Conservation (phyloP, 1,140 invertebrate genomes). For the Popillia japonica region DNA sequence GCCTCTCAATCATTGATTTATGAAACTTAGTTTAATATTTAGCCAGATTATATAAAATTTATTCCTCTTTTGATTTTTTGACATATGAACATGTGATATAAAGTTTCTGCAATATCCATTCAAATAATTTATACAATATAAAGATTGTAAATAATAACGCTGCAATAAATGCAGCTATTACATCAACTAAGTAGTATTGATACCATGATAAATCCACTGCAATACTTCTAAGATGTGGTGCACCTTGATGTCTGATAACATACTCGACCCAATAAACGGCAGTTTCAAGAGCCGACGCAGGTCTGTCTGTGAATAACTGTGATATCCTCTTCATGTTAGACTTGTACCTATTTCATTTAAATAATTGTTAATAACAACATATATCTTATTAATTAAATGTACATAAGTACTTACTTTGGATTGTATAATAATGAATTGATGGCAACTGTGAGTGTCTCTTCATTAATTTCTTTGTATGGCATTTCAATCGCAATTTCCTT, state of each 20-base stretch:
- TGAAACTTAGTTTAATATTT: no score
- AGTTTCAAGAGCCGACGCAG: slow-evolving; percentile 44
- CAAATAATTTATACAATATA: neutral
- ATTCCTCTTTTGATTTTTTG: neutral
- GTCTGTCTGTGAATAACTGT: slow-evolving; percentile 38
- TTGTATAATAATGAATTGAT: slow-evolving; percentile 56
- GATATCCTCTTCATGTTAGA: slow-evolving; percentile 13
- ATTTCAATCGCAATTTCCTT: slow-evolving; percentile 58
- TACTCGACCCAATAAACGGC: slow-evolving; percentile 56
- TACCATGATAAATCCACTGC: slow-evolving; percentile 62
- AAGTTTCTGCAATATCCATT: neutral
- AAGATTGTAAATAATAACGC: neutral
- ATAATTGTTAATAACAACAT: no score
- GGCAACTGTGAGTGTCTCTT: slow-evolving; percentile 52
- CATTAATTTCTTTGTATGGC: slow-evolving; percentile 53
- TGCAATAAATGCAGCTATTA: slow-evolving; percentile 47
- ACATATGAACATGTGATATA: neutral
- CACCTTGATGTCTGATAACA: slow-evolving; percentile 59
- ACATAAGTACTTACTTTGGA: slow-evolving; percentile 50
- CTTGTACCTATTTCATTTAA: slow-evolving; percentile 16
- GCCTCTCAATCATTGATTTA: no score
- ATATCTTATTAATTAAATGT: neutral
- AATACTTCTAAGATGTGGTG: slow-evolving; percentile 63
- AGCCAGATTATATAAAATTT: neutral
- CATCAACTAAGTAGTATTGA: slow-evolving; percentile 64